Conservation (phyloP, 2,797 vertebrate genomes). For the Acomys russatus region DNA sequence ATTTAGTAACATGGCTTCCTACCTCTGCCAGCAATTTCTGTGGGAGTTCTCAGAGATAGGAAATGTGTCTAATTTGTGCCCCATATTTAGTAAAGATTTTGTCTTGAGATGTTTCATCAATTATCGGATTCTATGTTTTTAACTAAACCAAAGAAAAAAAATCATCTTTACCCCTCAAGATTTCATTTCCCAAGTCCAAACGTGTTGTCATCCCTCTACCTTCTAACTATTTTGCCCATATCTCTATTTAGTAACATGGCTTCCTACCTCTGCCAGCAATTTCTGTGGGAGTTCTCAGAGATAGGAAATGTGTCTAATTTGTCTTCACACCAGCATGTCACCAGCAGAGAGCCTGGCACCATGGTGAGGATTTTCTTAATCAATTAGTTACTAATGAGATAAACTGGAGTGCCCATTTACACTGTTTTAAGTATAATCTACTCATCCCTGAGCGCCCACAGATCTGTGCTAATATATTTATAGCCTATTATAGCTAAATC, state of each 20-base stretch:
- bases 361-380: constrained; percentile 4
- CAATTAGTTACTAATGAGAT: constrained; percentile 28
- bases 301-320: not conserved
- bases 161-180: not conserved
- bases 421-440: not conserved
- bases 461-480: not conserved
- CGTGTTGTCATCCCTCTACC: not conserved
- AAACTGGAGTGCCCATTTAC: not conserved
- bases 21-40: not conserved
- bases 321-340: not conserved
- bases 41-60: not conserved
- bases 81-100: too few species aligned
- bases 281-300: not conserved
- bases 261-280: not conserved
- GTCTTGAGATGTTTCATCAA: too few species aligned
- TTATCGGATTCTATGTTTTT: too few species aligned
- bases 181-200: not conserved
- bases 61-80: not conserved
- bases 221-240: not conserved
- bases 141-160: constrained; percentile 2
- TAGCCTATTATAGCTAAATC: not conserved
- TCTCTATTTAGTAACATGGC: not conserved
- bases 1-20: not conserved
- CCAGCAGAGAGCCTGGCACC: not conserved
- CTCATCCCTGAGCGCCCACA: not conserved